Base-by-base conservation (phyloP, 1,140 invertebrate species). In the Goniozus legneri region DNA sequence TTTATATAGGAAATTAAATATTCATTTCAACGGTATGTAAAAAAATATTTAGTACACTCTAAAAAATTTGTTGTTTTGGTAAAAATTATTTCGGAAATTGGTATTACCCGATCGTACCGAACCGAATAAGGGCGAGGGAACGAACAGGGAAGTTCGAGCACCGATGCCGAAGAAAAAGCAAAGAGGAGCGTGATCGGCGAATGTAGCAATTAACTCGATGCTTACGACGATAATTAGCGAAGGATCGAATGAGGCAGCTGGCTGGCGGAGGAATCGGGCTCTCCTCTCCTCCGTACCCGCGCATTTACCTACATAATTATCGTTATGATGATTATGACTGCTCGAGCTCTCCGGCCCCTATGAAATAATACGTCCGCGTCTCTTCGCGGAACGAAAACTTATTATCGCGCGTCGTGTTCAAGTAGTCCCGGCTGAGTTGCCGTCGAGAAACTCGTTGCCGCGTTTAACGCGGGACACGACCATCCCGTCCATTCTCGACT, bases 301-400 rank as follows among this genome's bases (percentile, higher is more conserved):
- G 51, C 68, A 73, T 73, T 73, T 72, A 73, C 65, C 67, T 69
- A 69, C 62, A 67, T 73, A 70, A 73, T 73, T 69, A 70, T 72
- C 67, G 50, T 67, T 63, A 65, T 67, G 69, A 71, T 72, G 61
- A 71, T 73, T 71, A 73, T 71, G 60, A 69, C 58, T 60, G 54
- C 56, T 44, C 32, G 44, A n/a, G n/a, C n/a, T n/a, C n/a, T n/a
- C n/a, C n/a, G n/a, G n/a, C n/a, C n/a, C n/a, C n/a, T n/a, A n/a
- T n/a, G n/a, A n/a, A n/a, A n/a, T n/a, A n/a, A n/a, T n/a, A n/a
- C 38, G 27, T 35, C 33, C 33, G 30, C 21, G 22, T 50, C 42
- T 19, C 44, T 50, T 41, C 27, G 34, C 13, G 44, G 37, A 8
- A 40, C 22, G 31, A 30, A 41, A 51, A 51, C 37, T 51, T 39